Evolutionary conservation across 2,797 vertebrate species (phyloP).

Genomic region (Apogon hyalosoma): DNA sequence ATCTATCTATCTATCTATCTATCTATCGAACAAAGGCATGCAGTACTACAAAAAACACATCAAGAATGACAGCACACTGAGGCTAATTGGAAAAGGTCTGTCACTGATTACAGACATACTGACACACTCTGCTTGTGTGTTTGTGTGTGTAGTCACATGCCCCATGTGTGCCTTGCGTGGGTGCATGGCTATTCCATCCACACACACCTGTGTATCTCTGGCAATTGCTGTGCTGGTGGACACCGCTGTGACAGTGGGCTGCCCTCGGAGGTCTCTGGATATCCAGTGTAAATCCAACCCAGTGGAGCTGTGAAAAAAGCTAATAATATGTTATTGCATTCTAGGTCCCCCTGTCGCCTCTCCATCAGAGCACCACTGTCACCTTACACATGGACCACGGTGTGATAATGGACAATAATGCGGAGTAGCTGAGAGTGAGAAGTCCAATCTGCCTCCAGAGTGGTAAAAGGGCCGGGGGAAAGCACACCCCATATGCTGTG

Average conservation of each 20-base stretch:
- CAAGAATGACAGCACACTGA: constrained; percentile 55
- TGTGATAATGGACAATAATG: constrained; percentile 89
- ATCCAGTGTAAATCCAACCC: constrained; percentile 87
- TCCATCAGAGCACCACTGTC: constrained; percentile 85
- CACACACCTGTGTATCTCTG: constrained; percentile 61
- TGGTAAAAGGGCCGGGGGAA: constrained; percentile 74
- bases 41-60: constrained; percentile 41
- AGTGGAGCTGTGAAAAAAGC: constrained; percentile 84
- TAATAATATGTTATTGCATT: constrained; percentile 90
- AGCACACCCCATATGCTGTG: constrained; percentile 65
- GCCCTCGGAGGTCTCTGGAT: constrained; percentile 85
- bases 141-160: constrained; percentile 15
- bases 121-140: constrained; percentile 18
- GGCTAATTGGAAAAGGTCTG: constrained; percentile 70
- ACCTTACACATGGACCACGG: constrained; percentile 81
- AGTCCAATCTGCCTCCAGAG: constrained; percentile 83
- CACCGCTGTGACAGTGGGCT: constrained; percentile 79
- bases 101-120: constrained; percentile 65
- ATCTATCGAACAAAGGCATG: constrained; percentile 50
- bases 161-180: constrained; percentile 31
- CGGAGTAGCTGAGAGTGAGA: constrained; percentile 79
- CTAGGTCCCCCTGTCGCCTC: constrained; percentile 82
- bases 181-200: constrained; percentile 48
- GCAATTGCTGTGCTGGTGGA: constrained; percentile 73
- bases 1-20: neutral